Evolutionary conservation across 1,140 invertebrate genomes (phyloP), one percentile per base, ranked within the genome.

Genomic region (Reticulitermes speratus): DNA sequence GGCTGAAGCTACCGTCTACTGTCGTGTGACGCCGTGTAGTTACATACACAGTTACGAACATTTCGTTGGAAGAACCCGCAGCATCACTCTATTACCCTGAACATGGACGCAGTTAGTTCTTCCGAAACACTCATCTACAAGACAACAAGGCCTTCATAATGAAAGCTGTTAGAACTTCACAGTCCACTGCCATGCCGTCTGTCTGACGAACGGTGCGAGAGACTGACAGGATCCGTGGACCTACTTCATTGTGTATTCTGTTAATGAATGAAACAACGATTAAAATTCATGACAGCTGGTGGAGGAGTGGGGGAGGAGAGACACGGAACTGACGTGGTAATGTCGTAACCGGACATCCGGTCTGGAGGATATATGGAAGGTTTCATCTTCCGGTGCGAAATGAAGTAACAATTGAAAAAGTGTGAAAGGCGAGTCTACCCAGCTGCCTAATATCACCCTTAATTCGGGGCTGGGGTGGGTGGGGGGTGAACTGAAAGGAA

Each of bases 271-370:
- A 75, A 75, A 75, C 14, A 30, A 25, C 65, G n/a, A 75, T 75
- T 75, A 75, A 75, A 75, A 75, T 75, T 75, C 65, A 75, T 75
- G 25, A 75, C 65, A 25, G 52, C 0, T 5, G 52, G 19, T 14
- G 19, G 52, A 11, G 7, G 25, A 16, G 25, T 2, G n/a, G 25
- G 25, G n/a, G 16, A 25, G n/a, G n/a, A 16, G 1, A 75, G 14
- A 75, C 25, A 75, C 65, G 65, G 65, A 75, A 75, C 14, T 75
- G 65, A 75, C n/a, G n/a, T 30, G 59, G 65, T 75, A 75, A 75
- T 75, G 25, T 75, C 65, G 65, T 75, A 75, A 75, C 65, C 65
- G 65, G 65, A 75, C 65, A 75, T 75, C 65, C 65, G 65, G 65
- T 75, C 14, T 30, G 11, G 65, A 75, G 65, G 65, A n/a, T 75